phyloP scores from a whole-genome alignment of 2,113 vertebrate species.

The Ctenomys sociabilis region DNA sequence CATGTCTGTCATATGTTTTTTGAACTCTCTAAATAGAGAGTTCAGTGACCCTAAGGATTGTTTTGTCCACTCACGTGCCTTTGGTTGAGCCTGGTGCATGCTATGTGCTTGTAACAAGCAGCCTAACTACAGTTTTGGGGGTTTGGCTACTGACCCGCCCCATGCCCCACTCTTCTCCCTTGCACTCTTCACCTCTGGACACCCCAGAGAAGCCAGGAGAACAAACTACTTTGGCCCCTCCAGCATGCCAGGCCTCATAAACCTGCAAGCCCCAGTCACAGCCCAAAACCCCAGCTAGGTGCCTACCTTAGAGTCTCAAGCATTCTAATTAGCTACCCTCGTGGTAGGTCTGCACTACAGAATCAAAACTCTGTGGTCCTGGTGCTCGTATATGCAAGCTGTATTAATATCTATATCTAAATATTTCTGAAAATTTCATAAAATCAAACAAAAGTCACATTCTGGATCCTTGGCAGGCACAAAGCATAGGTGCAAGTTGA shows the following conservation, averaged over 20 bases:
- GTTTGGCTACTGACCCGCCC: background rate
- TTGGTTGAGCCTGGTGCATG: background rate
- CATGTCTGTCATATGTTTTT: background rate
- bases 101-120: background rate
- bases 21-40: background rate
- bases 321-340: background rate
- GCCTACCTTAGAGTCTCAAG: background rate
- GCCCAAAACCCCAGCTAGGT: background rate
- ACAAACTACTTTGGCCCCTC: background rate
- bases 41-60: background rate
- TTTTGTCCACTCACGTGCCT: background rate
- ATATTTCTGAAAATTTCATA: background rate
- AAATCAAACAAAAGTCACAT: background rate
- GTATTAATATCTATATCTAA: background rate
- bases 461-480: background rate
- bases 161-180: background rate
- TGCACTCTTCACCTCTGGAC: background rate
- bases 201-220: background rate
- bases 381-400: background rate
- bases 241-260: background rate
- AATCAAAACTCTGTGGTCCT: background rate
- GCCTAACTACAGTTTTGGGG: background rate
- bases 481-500: background rate
- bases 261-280: background rate
- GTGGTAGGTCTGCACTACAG: background rate